Evolutionary conservation across 2,113 vertebrate species (phyloP), one percentile per base, ranked within the genome.

Genomic region (Cacatua alba): DNA sequence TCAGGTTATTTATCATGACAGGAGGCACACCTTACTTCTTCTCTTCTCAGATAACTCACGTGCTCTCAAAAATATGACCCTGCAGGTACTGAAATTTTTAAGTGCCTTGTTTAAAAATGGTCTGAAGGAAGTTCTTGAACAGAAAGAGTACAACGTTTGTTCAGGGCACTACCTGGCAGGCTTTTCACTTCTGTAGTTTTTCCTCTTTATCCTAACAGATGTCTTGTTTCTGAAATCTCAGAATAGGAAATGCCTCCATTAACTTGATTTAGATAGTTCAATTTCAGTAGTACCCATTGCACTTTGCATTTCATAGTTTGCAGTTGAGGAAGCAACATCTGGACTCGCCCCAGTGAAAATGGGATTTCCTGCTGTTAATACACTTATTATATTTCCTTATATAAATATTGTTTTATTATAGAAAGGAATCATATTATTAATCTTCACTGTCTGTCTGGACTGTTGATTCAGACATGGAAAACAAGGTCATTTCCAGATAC

Each of bases 341-440:
- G 92, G 86, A 92, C 10, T 62, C 57, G 48, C 35, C 52, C 52
- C n/a, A 75, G 52, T 76, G 85, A 86, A 96, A 95, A 84, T 19
- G 33, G 41, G 17, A 87, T 94, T 96, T 86, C 74, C 74, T 5
- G 2, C 41, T 94, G 59, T 43, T 92, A 87, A 63, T 77, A 77
- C 17, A 74, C 82, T 70, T 87, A 53, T 90, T 94, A 24, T 82
- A 57, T 94, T 93, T 89, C 80, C 74, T 91, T 84, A 21, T 39
- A 53, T 31, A 94, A 95, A 80, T 82, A 85, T 51, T 87, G 15
- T 72, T 95, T 82, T 82, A 65, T 59, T 92, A 82, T 60, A 70
- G 55, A 85, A 92, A 79, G n/a, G 51, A 92, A 65, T 82, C 1
- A 29, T 59, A 21, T 49, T 82, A 69, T 84, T 91, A 85, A 84